phyloP scores from a whole-genome alignment of 2,113 vertebrate genomes.

The Herpetotheres cachinnans region DNA sequence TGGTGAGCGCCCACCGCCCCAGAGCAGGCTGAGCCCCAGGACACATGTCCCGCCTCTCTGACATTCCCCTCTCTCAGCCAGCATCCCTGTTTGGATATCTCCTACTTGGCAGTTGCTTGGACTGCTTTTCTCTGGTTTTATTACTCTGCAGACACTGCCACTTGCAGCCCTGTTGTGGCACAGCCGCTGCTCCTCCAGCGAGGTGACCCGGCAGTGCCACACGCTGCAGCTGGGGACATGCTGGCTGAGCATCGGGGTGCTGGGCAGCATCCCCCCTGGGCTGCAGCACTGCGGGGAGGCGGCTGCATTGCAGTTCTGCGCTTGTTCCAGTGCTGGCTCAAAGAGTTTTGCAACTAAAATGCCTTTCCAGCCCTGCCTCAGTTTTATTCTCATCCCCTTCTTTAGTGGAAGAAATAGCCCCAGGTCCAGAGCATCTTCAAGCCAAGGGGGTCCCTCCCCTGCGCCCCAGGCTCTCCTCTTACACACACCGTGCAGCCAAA shows the following conservation, averaged over 20 bases:
- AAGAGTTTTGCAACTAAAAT: neutral
- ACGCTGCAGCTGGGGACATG: neutral
- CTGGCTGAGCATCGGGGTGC: neutral
- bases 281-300: neutral
- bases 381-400: neutral
- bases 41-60: neutral
- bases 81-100: rapidly evolving
- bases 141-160: constrained; percentile 18
- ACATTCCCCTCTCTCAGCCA: neutral
- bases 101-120: rapidly evolving
- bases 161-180: constrained; percentile 16
- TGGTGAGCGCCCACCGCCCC: rapidly evolving
- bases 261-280: neutral
- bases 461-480: neutral
- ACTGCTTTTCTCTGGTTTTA: neutral
- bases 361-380: neutral
- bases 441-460: neutral
- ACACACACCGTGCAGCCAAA: neutral
- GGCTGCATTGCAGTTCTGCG: rapidly evolving
- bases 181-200: neutral
- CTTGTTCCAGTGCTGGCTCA: neutral
- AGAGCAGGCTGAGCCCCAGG: neutral
- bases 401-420: neutral
- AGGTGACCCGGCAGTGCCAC: neutral
- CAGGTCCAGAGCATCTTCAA: too few species aligned